Evolutionary conservation across 2,797 vertebrate species (phyloP), one percentile per base, ranked within the genome.

Genomic region (Iguana delicatissima): DNA sequence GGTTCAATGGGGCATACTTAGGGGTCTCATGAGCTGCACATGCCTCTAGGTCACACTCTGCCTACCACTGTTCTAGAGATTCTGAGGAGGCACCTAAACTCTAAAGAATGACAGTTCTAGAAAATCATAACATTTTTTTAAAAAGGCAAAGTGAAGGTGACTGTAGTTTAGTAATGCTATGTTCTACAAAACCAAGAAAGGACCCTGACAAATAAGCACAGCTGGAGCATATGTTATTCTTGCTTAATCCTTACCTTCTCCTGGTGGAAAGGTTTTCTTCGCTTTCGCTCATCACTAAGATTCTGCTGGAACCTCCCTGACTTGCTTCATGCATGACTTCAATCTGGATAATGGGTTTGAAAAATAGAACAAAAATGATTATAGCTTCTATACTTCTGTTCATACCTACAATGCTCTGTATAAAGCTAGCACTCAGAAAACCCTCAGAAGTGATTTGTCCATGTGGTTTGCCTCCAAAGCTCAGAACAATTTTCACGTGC

Each of bases 291-390:
- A 97, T 97, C 86, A 98, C 95, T n/a, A 97, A 92, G 26, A 97
- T 94, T 87, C 98, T 98, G 91, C 97, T 98, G 76, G 98, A 98
- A 10, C 98, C 98, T 86, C 98, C 98, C 94, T 98, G 98, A 92
- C 98, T 98, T 62, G 97, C 98, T 96, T 98, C 98, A 57, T 98
- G 98, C 98, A 98, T 98, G 91, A 99, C 99, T 97, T 99, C 99
- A 93, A 99, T 99, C 99, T 99, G 94, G 91, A 90, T 38, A 32
- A 80, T 85, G 87, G 26, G 69, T 79, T 84, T 69, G 91, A 91
- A 10, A 79, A 1, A 0, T 50, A 73, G 89, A 92, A 87, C 4
- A 84, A 1, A 81, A 77, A 57, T 50, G 35, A 59, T n/a, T 72
- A 46, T 84, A 52, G 35, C 42, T 59, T 64, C 72, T 62, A 5